Base-by-base conservation (phyloP, 2,797 vertebrate genomes). In the Dromococcyx pavoninus region DNA sequence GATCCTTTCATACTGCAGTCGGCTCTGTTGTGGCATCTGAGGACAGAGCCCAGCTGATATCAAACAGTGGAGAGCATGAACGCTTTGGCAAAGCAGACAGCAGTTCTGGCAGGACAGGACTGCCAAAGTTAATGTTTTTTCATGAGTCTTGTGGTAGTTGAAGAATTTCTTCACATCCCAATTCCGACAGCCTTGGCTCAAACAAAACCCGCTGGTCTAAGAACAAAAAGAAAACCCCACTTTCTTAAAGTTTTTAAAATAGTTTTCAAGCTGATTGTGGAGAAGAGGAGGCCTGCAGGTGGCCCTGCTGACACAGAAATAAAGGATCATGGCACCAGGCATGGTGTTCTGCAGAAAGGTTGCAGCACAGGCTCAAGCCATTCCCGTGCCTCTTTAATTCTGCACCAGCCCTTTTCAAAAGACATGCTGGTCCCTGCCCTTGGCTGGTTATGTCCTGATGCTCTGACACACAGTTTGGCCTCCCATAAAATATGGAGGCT, bases 261-360 rank as follows among this genome's bases (percentile, higher is more conserved):
- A 5, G 48, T 24, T 83, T 66, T 62, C 7, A 16, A 44, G 39
- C 25, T 67, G 39, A 35, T 43, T 66, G 74, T 56, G 61, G 54
- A 75, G 44, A 58, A 69, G 56, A 46, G 53, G 58, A 86, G 67
- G 41, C 91, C 90, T 94, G 82, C 83, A 96, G 94, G 83, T 95
- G 96, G 91, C 94, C 92, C 83, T 95, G 80, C 65, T 84, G 67
- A 66, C 57, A 81, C 80, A n/a, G 19, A 88, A 88, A 94, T 90
- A 33, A 7, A 2, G 32, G 22, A 51, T 23, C 8, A 8, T n/a
- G 0, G 9, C 53, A 25, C 22, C 33, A 70, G 28, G 57, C 35
- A 4, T 0, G 8, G 41, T 18, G 37, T 56, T 53, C 62, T 18
- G 39, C 30, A 16, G 62, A 39, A 19, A 46, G 44, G 32, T 43